Conservation (phyloP, 1,140 invertebrate species). For the Penaeus indicus region DNA sequence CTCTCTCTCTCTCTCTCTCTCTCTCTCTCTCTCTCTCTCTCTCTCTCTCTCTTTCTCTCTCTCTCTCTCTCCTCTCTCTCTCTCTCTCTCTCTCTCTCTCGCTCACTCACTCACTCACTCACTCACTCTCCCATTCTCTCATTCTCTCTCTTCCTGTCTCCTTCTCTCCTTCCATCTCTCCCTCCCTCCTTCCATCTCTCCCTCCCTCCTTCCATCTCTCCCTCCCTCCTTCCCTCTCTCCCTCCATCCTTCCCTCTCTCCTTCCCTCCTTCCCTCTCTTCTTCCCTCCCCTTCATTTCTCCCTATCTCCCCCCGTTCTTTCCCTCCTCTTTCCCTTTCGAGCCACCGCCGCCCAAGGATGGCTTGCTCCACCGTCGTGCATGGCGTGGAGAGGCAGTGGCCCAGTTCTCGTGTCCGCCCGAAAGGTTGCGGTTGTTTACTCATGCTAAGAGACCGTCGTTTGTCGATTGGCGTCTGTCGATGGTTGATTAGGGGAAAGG, state of each 20-base stretch:
- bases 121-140: neutral
- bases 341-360: no score
- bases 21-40: conserved; percentile 13
- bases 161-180: conserved; percentile 12
- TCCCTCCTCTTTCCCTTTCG: neutral
- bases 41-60: conserved; percentile 26
- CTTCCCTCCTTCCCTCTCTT: neutral
- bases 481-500: no score
- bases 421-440: no score
- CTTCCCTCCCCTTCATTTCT: neutral
- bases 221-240: neutral
- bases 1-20: conserved; percentile 16
- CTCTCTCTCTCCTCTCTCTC: neutral
- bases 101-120: no score
- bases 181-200: neutral
- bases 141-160: neutral
- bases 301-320: neutral
- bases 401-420: no score
- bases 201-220: neutral
- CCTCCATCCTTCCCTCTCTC: neutral
- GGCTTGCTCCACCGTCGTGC: no score
- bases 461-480: no score
- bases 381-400: no score
- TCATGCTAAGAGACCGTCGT: no score
- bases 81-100: neutral